A percentile compares a stretch with the other conserved stretches of the same genome.
Conservation (phyloP, 2,888 invertebrate genomes). For the Spodoptera littoralis region DNA sequence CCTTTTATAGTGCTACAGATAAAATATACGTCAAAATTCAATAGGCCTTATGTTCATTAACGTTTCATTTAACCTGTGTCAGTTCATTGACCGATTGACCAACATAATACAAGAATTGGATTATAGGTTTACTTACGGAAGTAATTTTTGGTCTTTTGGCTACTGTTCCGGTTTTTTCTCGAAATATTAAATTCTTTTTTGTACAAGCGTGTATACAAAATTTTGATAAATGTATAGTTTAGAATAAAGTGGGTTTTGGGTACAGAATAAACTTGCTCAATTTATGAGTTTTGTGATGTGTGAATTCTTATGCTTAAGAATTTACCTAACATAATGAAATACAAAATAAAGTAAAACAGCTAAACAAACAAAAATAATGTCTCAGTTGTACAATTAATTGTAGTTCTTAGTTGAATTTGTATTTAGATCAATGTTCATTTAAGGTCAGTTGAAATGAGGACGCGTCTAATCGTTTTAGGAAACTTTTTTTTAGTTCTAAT, state of each 20-base stretch:
- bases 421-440: slow-evolving; percentile 10
- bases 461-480: slow-evolving; percentile 18
- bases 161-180: slow-evolving; percentile 19
- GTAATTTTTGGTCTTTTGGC: background rate
- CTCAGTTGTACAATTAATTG: too few species aligned
- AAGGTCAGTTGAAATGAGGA: slow-evolving; percentile 19
- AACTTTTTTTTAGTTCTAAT: slow-evolving; percentile 1
- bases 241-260: too few species aligned
- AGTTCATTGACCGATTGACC: slow-evolving; percentile 44
- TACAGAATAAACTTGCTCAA: too few species aligned
- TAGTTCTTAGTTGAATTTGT: background rate
- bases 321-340: too few species aligned
- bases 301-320: too few species aligned
- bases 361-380: too few species aligned
- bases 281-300: too few species aligned
- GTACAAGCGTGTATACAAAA: too few species aligned
- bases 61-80: background rate
- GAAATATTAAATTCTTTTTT: background rate
- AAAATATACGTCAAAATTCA: too few species aligned
- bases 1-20: too few species aligned
- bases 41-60: slow-evolving; percentile 1
- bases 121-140: slow-evolving; percentile 27
- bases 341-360: too few species aligned
- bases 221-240: too few species aligned
- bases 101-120: slow-evolving; percentile 22